Percentiles rank a stretch among this genome's conserved stretches.
Conservation (phyloP, 2,888 invertebrate genomes). For the Parasteatoda lunata region DNA sequence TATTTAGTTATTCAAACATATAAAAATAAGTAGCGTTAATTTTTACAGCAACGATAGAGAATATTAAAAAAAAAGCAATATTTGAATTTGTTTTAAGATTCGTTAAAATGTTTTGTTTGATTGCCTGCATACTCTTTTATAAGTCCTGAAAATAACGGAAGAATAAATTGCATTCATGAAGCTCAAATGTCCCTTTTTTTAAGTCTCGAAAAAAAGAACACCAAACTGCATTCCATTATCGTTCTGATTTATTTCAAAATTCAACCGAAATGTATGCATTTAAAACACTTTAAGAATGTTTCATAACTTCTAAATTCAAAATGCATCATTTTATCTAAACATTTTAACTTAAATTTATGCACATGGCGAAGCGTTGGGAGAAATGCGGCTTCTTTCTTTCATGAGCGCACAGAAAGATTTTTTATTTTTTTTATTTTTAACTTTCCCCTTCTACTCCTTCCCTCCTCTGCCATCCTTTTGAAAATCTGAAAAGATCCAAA, state of each 20-base stretch:
- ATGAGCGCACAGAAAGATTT: no score
- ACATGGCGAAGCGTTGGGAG: neutral
- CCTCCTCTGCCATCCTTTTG: neutral
- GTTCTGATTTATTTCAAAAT: no score
- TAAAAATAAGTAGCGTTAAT: no score
- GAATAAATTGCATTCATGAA: no score
- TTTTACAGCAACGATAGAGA: no score
- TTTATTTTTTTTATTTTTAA: neutral
- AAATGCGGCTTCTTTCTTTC: neutral
- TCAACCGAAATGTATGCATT: neutral
- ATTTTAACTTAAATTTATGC: neutral
- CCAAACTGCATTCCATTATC: neutral
- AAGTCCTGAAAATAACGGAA: no score
- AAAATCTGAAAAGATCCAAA: conserved; percentile 17
- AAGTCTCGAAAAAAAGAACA: neutral
- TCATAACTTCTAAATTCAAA: neutral
- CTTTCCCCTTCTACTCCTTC: neutral
- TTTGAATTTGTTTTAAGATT: no score
- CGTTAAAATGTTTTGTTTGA: no score
- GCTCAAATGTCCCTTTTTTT: no score
- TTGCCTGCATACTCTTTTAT: no score
- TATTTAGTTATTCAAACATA: no score
- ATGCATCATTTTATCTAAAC: neutral
- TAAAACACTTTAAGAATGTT: neutral
- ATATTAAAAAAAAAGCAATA: no score